Evolutionary conservation across 2,113 vertebrate genomes (phyloP), one percentile per base, ranked within the genome.

Genomic region (Sisor rabdophorus): DNA sequence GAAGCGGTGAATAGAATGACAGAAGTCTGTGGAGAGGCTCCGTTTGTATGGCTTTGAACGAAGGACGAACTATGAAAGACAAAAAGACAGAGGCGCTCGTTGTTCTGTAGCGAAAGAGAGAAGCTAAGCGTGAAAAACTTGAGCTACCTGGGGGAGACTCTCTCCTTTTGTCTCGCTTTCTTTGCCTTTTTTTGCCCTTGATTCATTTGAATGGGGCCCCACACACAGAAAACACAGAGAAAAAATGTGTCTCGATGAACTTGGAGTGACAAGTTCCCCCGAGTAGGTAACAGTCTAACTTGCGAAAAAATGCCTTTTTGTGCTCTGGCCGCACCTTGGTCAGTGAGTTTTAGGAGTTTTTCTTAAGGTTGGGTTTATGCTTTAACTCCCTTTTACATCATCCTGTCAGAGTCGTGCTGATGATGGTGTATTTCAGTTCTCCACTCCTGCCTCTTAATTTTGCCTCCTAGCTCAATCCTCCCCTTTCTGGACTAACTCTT

Each of bases 371-470:
- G 71, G 67, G 1, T 64, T 36, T 52, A 52, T 48, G 52, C 59
- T 72, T 73, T 74, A 73, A 71, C 78, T 75, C 48, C 75, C 76
- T 85, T 60, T 80, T 89, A 87, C 83, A 88, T 92, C 89, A 90
- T 88, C 85, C 86, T 90, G 88, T 90, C 90, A 91, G 74, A 76
- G 6, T 84, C 24, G 71, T 71, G 22, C 70, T 78, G 52, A 58
- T 86, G 87, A 89, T 56, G 72, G 81, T 73, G 64, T 36, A 36
- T 67, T 73, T 58, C 63, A 76, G 73, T 40, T 30, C 9, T 80
- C 83, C 84, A 88, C 76, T 85, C 84, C 85, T 86, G 85, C 87
- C 81, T 90, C 89, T 87, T 91, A 87, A 87, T 91, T 89, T 89
- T 82, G 86, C 86, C 84, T 67, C 75, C 79, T 44, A 30, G 56